Evolutionary conservation across 1,140 invertebrate genomes (phyloP).

Genomic region (Platorchestia sp.): DNA sequence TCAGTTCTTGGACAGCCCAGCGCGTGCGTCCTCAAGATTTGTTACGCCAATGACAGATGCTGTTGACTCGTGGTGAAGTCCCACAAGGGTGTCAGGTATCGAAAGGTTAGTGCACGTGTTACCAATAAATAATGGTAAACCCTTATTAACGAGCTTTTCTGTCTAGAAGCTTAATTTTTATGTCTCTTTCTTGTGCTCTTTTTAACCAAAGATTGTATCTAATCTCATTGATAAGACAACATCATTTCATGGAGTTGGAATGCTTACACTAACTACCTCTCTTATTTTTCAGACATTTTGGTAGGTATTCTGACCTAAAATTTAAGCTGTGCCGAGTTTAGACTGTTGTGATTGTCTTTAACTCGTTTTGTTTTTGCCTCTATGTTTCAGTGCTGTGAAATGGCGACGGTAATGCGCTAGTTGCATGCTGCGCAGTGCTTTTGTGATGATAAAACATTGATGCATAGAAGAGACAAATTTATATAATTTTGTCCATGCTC

Average conservation of each 20-base stretch:
- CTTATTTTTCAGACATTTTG: background rate
- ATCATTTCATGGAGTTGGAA: background rate
- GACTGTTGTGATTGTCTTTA: background rate
- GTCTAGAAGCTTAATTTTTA: background rate
- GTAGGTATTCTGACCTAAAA: background rate
- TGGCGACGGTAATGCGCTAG: background rate
- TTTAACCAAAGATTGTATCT: background rate
- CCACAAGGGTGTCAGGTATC: background rate
- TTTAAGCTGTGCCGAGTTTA: background rate
- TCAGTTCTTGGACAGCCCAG: background rate
- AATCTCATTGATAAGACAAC: background rate
- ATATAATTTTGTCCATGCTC: background rate
- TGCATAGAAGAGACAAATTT: background rate
- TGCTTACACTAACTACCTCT: background rate
- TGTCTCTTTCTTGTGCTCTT: background rate
- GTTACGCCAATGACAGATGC: too few relatives aligned
- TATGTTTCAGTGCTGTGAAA: background rate
- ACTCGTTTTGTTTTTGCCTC: background rate
- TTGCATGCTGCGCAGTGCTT: background rate
- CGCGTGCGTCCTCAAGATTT: too few relatives aligned
- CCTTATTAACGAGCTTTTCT: background rate
- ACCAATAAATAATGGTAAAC: background rate
- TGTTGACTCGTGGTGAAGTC: background rate
- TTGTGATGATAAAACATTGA: background rate
- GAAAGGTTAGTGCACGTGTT: background rate